These are phyloP conservation scores for Acleris literana DNA, from an alignment of 2,888 invertebrate genomes.

Conservation along the genomic window DNA sequence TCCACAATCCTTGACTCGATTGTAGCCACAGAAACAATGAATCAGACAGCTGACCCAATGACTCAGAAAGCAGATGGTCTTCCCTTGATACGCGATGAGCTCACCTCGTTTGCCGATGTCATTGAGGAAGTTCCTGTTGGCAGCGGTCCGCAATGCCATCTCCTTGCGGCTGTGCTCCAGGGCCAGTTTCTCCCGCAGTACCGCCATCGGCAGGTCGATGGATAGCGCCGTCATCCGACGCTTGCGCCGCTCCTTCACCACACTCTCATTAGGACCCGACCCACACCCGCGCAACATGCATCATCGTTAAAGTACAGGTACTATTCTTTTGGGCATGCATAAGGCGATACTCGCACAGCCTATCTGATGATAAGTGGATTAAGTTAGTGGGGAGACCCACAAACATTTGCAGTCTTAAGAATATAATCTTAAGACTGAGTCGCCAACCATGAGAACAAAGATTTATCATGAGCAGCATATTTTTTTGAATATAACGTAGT, in stretches of 20 bases:
- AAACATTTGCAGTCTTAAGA: no score
- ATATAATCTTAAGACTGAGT: no score
- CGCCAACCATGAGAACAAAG: no score
- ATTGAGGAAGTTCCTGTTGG: slow-evolving; percentile 88
- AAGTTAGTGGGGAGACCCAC: no score
- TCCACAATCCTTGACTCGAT: no score
- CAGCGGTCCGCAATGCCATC: slow-evolving; percentile 81
- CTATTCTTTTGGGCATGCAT: no score
- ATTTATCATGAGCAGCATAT: no score
- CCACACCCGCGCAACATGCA: slow-evolving; percentile 2
- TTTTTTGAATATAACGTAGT: no score
- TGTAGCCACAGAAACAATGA: no score
- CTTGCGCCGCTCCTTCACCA: slow-evolving; percentile 71
- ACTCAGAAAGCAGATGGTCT: background rate
- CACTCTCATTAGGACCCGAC: slow-evolving; percentile 37
- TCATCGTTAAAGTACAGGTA: no score
- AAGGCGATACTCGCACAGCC: no score
- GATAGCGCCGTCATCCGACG: slow-evolving; percentile 88
- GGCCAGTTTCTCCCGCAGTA: slow-evolving; percentile 90
- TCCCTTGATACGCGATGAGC: slow-evolving; percentile 31
- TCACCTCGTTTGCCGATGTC: slow-evolving; percentile 89
- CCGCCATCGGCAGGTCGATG: slow-evolving; percentile 93
- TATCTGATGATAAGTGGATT: no score
- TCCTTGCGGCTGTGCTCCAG: slow-evolving; percentile 90
- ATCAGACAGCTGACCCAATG: background rate